Evolutionary conservation across 2,888 invertebrate species (phyloP).

Genomic region (Nephrotoma guestfalica): DNA sequence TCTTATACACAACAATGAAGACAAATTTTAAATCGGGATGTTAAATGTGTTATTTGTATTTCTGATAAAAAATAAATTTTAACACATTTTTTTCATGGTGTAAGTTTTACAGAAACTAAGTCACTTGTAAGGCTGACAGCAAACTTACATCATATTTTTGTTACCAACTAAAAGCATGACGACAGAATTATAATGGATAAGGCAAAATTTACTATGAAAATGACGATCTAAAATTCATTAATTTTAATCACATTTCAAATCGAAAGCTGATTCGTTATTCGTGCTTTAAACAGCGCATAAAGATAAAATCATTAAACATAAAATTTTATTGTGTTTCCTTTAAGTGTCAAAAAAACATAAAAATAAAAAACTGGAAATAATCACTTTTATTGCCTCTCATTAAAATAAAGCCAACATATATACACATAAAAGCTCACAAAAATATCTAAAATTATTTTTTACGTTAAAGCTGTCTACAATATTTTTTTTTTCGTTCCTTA

Average conservation of each 20-base stretch:
- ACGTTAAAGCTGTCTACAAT: not conserved
- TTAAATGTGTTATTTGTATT: no score
- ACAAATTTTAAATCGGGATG: no score
- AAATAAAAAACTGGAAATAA: not conserved
- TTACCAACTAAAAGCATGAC: no score
- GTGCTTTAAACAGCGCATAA: not conserved
- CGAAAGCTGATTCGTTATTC: not conserved
- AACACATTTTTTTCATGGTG: no score
- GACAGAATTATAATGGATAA: no score
- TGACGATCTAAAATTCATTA: not conserved
- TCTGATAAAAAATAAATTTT: no score
- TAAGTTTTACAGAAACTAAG: no score
- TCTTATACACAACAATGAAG: no score
- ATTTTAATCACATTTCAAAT: not conserved
- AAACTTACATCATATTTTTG: no score
- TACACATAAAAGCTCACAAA: not conserved
- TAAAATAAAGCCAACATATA: not conserved
- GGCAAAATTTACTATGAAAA: not conserved
- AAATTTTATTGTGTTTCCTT: not conserved
- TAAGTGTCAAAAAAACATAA: not conserved
- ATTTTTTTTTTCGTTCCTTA: not conserved
- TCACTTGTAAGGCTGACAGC: no score
- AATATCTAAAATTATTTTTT: not conserved
- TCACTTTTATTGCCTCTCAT: not conserved
- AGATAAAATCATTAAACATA: not conserved